phyloP scores from a whole-genome alignment of 2,797 vertebrate species.

The Pelodytes ibericus region DNA sequence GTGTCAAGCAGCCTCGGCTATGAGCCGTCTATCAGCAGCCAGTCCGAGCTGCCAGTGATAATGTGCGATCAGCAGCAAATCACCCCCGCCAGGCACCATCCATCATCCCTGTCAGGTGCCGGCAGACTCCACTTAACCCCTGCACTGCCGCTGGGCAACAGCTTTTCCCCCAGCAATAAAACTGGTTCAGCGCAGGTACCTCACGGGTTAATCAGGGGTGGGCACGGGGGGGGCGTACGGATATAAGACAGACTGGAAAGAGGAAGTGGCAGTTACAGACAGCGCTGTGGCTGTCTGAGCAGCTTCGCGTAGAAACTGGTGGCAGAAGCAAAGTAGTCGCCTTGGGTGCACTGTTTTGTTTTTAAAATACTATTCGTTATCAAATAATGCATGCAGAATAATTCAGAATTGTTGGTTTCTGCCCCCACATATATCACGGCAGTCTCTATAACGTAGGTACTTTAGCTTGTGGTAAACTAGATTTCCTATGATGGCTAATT shows the following conservation, averaged over 20 bases:
- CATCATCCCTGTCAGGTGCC: constrained; percentile 68
- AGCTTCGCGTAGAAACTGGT: no score
- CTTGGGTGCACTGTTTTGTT: no score
- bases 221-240: no score
- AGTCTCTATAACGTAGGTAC: no score
- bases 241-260: neutral
- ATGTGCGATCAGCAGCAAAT: constrained; percentile 84
- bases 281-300: neutral
- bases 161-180: neutral
- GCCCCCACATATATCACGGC: no score
- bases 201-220: constrained; percentile 9
- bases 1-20: neutral
- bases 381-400: no score
- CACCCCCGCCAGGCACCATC: constrained; percentile 79
- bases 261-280: neutral
- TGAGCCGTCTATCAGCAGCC: constrained; percentile 71
- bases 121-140: neutral
- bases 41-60: constrained; percentile 81
- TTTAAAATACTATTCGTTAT: no score
- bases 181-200: neutral
- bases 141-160: neutral
- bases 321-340: no score
- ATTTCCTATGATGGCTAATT: no score
- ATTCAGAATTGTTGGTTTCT: no score
- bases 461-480: no score